Conservation (phyloP, 2,113 vertebrate genomes). For the Phrynocephalus versicolor region DNA sequence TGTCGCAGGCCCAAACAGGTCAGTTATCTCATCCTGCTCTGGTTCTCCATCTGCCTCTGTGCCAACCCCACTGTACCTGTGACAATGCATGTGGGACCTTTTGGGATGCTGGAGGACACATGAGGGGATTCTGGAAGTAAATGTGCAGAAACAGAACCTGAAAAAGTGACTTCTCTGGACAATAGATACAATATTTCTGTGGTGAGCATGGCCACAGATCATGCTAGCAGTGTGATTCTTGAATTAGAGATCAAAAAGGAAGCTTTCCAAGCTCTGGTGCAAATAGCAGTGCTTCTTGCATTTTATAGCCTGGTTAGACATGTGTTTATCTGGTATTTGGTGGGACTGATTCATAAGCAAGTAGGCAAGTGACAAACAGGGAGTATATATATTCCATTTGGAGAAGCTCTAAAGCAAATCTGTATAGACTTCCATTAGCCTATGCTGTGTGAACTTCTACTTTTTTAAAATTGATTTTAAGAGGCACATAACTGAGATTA, state of each 20-base stretch:
- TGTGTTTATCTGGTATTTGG: neutral
- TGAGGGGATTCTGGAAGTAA: neutral
- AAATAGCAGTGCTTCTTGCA: neutral
- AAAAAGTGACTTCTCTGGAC: too few relatives aligned
- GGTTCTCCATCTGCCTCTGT: neutral
- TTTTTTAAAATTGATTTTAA: neutral
- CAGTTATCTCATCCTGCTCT: neutral
- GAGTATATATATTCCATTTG: neutral
- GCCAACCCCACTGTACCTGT: neutral
- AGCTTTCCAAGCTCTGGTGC: neutral
- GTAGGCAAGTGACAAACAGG: too few relatives aligned
- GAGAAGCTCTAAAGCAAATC: neutral
- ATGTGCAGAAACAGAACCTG: too few relatives aligned
- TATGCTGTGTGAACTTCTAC: neutral
- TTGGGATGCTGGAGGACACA: neutral
- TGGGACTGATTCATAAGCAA: neutral
- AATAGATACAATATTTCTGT: too few relatives aligned
- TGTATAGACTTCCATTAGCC: neutral
- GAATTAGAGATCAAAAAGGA: neutral
- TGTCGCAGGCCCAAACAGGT: too few relatives aligned
- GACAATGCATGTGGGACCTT: neutral
- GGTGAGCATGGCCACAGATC: too few relatives aligned
- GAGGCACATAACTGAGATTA: neutral
- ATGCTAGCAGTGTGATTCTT: neutral
- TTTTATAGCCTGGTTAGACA: neutral